These are phyloP conservation scores for Helostoma temminkii DNA, from an alignment of 2,797 vertebrate genomes.

Conservation along the genomic window DNA sequence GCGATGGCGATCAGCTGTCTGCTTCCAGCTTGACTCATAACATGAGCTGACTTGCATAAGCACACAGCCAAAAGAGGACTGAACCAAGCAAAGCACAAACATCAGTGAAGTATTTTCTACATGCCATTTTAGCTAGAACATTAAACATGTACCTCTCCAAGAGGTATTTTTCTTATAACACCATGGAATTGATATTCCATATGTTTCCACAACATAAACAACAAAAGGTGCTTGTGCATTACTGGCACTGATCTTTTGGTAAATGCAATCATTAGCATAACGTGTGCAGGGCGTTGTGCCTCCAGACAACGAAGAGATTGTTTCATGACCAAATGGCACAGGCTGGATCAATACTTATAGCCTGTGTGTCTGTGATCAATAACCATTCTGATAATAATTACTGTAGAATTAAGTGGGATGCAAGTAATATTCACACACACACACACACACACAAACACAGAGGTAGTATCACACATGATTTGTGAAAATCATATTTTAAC, in stretches of 20 bases:
- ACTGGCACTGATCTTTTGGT: neutral
- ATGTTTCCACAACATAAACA: neutral
- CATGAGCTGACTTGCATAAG: slow-evolving; percentile 12
- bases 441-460: slow-evolving; percentile 13
- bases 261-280: slow-evolving; percentile 11
- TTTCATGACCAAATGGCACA: slow-evolving; percentile 53
- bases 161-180: neutral
- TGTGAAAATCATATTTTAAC: slow-evolving; percentile 16
- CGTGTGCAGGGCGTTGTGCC: neutral
- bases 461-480: slow-evolving; percentile 25
- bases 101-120: neutral
- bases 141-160: neutral
- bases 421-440: slow-evolving; percentile 1
- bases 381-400: slow-evolving; percentile 76
- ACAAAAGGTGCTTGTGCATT: neutral
- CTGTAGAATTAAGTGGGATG: slow-evolving; percentile 54
- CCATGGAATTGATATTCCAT: neutral
- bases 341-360: slow-evolving; percentile 56
- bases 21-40: slow-evolving; percentile 28
- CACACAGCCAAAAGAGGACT: neutral
- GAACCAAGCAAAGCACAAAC: neutral
- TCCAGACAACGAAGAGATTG: slow-evolving; percentile 31
- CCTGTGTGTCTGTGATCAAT: slow-evolving; percentile 64
- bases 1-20: slow-evolving; percentile 3
- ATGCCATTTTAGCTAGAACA: no score